Evolutionary conservation across 2,888 invertebrate genomes (phyloP), one percentile per base, ranked within the genome.

Genomic region (Hyppa rectilinea): DNA sequence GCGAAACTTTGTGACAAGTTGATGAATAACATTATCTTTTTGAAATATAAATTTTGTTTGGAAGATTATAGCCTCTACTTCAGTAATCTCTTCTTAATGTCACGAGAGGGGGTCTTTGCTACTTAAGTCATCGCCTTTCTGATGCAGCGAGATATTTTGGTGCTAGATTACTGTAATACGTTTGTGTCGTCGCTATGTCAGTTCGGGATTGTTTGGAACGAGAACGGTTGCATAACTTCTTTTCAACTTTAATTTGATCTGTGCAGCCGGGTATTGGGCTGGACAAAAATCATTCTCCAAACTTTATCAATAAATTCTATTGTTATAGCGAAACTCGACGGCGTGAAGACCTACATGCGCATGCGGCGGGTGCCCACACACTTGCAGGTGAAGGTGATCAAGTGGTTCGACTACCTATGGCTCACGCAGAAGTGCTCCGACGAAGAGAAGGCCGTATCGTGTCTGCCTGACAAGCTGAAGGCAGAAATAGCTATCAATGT

Each of bases 401-500:
- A 99, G 95, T 99, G 99, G 99, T 99, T 99, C 96, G 99, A 99
- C 96, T 99, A 99, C 95, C 97, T 99, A 89, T 99, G 99, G 99
- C 97, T 99, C 90, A 99, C 99, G 84, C 99, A 99, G 96, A 99
- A 99, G 96, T 99, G 99, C 92, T 99, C 99, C 34, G 99, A 99
- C 93, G 99, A 99, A 94, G 99, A 99, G 94, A 98, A 98, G 93
- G 98, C 98, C 71, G 99, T 99, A 87, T 98, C 98, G 90, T 99
- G 98, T 96, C 97, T 99, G 90, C 99, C 99, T 95, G 99, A 99
- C 96, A 99, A 99, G 95, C 97, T 99, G 89, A 99, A 99, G 96
- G 99, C 99, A 75, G 99, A 99, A 96, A 99, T 99, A 91, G 99
- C 99, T 90, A 99, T 99, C 95, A 99, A 99, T 96, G 99, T 99